Conservation (phyloP, 2,113 vertebrate genomes). For the Nanorana parkeri region DNA sequence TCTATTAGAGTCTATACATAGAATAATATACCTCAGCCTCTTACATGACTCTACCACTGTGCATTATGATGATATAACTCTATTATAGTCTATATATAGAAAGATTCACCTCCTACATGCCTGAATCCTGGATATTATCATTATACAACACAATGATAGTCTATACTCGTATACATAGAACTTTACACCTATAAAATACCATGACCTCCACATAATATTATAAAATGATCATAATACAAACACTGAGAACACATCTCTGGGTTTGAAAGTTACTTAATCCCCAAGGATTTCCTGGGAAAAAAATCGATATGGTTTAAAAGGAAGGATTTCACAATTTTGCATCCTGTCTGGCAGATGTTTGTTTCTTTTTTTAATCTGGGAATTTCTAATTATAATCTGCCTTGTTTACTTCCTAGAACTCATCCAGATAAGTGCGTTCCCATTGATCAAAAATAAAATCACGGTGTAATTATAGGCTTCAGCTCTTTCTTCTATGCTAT, state of each 20-base stretch:
- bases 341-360: background rate
- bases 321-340: constrained; percentile 25
- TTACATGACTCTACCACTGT: too few species aligned
- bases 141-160: too few species aligned
- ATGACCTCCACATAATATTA: too few species aligned
- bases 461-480: background rate
- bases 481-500: background rate
- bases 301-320: background rate
- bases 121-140: too few species aligned
- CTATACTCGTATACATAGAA: too few species aligned
- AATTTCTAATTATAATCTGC: constrained; percentile 30
- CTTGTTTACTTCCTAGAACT: constrained; percentile 39
- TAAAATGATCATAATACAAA: background rate
- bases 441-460: background rate
- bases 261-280: background rate
- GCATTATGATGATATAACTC: too few species aligned
- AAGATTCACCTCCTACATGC: too few species aligned
- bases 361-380: constrained; percentile 32
- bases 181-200: too few species aligned
- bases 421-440: constrained; percentile 5
- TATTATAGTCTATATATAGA: too few species aligned
- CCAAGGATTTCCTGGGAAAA: constrained; percentile 21
- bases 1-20: too few species aligned
- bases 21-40: too few species aligned
- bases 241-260: too few species aligned